These are phyloP conservation scores for Merluccius polli DNA, from an alignment of 2,797 vertebrate genomes.

Conservation along the genomic window DNA sequence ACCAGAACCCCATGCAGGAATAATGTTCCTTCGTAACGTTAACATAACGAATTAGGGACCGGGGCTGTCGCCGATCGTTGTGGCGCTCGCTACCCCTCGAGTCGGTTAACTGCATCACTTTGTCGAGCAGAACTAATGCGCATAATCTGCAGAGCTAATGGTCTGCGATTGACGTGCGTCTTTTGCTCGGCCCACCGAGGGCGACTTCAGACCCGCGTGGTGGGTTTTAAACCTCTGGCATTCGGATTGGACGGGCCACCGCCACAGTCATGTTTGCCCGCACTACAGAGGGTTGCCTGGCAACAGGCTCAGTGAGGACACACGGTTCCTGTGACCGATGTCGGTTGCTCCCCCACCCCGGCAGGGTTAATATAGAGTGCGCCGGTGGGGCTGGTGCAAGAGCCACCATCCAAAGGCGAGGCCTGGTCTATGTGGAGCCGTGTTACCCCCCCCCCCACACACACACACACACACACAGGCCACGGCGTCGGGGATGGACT, in stretches of 20 bases:
- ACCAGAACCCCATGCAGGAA: neutral
- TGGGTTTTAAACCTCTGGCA: slow-evolving; percentile 45
- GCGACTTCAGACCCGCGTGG: slow-evolving; percentile 18
- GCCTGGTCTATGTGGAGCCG: slow-evolving; percentile 48
- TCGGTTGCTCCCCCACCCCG: slow-evolving; percentile 51
- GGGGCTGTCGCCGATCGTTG: neutral
- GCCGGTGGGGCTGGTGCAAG: slow-evolving; percentile 50
- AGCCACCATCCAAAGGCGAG: slow-evolving; percentile 44
- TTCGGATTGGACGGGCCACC: slow-evolving; percentile 55
- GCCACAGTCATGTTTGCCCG: slow-evolving; percentile 65
- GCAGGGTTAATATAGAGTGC: slow-evolving; percentile 61
- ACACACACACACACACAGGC: no score
- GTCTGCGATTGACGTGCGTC: slow-evolving; percentile 40
- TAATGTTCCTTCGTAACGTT: neutral
- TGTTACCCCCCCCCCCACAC: neutral
- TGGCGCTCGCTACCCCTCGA: neutral
- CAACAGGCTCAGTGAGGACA: slow-evolving; percentile 64
- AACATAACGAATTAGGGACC: neutral
- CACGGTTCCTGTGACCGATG: slow-evolving; percentile 55
- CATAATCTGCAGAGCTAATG: neutral
- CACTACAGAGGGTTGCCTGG: slow-evolving; percentile 62
- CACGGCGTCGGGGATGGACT: slow-evolving; percentile 23
- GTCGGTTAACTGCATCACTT: neutral
- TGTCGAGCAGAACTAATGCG: neutral
- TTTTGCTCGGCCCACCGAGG: slow-evolving; percentile 1